Evolutionary conservation across 1,140 invertebrate genomes (phyloP).

Genomic region (Zaprionus inermis): DNA sequence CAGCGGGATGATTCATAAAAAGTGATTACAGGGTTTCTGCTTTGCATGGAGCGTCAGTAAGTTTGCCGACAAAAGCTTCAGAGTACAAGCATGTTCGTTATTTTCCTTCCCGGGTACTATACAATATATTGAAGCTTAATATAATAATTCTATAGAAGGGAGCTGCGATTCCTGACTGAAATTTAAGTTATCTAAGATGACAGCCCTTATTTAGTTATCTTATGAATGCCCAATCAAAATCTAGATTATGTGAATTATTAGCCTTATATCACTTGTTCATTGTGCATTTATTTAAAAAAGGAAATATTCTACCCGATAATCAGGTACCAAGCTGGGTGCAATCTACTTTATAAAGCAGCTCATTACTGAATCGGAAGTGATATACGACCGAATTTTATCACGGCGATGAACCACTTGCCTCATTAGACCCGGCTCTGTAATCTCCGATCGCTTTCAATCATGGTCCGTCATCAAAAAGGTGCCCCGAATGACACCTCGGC

Average conservation of each 20-base stretch:
- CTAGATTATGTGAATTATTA: neutral
- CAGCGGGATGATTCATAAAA: slow-evolving; percentile 7
- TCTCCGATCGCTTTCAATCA: slow-evolving; percentile 34
- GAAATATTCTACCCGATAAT: neutral
- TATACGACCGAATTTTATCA: slow-evolving; percentile 13
- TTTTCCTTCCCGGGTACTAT: neutral
- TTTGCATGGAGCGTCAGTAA: neutral
- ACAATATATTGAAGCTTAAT: neutral
- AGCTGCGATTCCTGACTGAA: neutral
- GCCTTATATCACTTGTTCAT: neutral
- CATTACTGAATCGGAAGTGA: slow-evolving; percentile 69
- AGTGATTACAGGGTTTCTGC: neutral
- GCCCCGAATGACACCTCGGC: slow-evolving; percentile 69
- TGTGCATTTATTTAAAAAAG: neutral
- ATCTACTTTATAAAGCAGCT: slow-evolving; percentile 12
- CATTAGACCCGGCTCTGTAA: slow-evolving; percentile 26
- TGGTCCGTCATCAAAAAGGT: slow-evolving; percentile 74
- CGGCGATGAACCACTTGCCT: slow-evolving; percentile 12
- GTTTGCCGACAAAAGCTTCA: neutral
- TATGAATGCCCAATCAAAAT: neutral
- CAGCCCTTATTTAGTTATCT: neutral
- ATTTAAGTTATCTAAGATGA: neutral
- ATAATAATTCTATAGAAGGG: neutral
- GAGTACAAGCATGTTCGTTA: neutral
- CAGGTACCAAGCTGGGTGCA: neutral